phyloP scores from a whole-genome alignment of 2,797 vertebrate species.

The Zenarchopterus dispar region DNA sequence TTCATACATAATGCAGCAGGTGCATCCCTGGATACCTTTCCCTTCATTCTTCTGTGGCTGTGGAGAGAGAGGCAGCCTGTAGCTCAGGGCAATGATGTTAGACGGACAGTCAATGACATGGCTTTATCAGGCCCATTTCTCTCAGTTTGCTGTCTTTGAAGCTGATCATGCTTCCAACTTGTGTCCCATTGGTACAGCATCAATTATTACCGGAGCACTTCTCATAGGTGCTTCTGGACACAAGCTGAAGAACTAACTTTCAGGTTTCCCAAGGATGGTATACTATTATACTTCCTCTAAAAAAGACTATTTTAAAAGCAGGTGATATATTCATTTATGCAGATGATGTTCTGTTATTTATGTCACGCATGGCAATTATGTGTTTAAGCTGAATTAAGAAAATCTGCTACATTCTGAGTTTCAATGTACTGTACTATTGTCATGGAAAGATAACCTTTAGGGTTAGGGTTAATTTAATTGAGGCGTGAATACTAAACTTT shows the following conservation, averaged over 20 bases:
- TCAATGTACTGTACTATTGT: too few relatives aligned
- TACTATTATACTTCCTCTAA: not conserved
- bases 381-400: not conserved
- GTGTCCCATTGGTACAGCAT: slow-evolving; percentile 5
- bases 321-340: not conserved
- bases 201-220: not conserved
- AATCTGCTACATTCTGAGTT: not conserved
- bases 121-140: slow-evolving; percentile 34
- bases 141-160: slow-evolving; percentile 41
- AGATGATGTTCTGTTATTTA: not conserved
- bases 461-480: too few relatives aligned
- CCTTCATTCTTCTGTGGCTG: slow-evolving; percentile 64
- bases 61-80: slow-evolving; percentile 81
- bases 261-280: not conserved
- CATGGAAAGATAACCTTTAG: too few relatives aligned
- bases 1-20: slow-evolving; percentile 69
- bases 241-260: slow-evolving; percentile 3
- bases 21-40: slow-evolving; percentile 73
- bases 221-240: slow-evolving; percentile 1
- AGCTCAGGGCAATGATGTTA: slow-evolving; percentile 84
- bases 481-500: too few relatives aligned
- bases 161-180: slow-evolving; percentile 39
- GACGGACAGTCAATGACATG: slow-evolving; percentile 83
- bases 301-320: not conserved
- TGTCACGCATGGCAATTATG: not conserved